Percentiles rank a stretch among this genome's conserved stretches.
phyloP scores from a whole-genome alignment of 2,888 invertebrate species.

The Drosophila neoperkinsi region DNA sequence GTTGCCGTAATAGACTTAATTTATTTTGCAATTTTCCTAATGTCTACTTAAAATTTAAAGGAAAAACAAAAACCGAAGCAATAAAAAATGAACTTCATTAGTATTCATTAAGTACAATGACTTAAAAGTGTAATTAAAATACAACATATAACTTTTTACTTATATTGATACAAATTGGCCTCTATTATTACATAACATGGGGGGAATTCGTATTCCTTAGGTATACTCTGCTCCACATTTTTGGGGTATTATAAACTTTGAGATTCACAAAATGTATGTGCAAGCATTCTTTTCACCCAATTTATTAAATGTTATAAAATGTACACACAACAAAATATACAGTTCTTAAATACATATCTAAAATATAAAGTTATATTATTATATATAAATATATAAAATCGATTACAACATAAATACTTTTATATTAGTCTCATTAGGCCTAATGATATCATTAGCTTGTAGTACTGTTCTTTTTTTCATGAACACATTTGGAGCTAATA shows the following conservation, averaged over 20 bases:
- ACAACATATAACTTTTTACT: background rate
- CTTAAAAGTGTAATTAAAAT: background rate
- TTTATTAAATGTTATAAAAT: no score
- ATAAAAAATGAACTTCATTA: background rate
- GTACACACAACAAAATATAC: background rate
- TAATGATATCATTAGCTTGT: constrained; percentile 24
- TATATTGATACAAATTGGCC: background rate
- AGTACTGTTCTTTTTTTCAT: constrained; percentile 9
- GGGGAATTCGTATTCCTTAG: background rate
- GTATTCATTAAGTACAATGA: background rate
- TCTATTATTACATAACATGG: background rate
- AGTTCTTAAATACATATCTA: background rate
- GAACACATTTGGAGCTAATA: constrained; percentile 28
- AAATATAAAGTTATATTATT: background rate
- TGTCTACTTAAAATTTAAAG: background rate
- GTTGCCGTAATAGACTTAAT: background rate
- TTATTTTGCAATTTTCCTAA: background rate
- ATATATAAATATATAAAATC: background rate
- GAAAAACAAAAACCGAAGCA: background rate
- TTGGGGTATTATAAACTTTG: background rate
- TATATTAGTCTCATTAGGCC: background rate
- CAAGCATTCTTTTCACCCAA: background rate
- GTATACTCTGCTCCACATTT: background rate
- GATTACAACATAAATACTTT: background rate
- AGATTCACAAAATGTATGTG: background rate